Evolutionary conservation across 2,888 invertebrate genomes (phyloP).

Genomic region (Colostygia pectinataria): DNA sequence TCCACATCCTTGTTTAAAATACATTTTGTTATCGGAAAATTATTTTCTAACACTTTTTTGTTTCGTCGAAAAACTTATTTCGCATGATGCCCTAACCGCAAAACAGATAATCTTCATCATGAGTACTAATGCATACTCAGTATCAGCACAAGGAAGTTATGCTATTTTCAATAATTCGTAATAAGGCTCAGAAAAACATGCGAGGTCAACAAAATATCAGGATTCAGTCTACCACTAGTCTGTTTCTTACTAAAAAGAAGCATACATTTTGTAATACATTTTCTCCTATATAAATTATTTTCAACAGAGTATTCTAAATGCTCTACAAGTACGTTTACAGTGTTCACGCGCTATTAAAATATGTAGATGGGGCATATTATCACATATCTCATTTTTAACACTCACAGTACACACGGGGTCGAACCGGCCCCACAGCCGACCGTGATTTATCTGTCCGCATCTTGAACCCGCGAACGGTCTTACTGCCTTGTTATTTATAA

Average conservation of each 20-base stretch:
- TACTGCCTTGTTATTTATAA: slow-evolving; percentile 82
- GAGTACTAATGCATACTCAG: too few relatives aligned
- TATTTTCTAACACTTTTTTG: too few relatives aligned
- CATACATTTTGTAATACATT: background rate
- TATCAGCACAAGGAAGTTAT: too few relatives aligned
- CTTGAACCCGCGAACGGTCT: slow-evolving; percentile 79
- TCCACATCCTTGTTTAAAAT: background rate
- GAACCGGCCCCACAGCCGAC: slow-evolving; percentile 46
- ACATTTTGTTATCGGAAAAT: background rate
- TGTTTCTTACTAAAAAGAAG: too few relatives aligned
- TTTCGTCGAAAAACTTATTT: too few relatives aligned
- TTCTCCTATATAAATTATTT: background rate
- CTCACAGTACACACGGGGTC: slow-evolving; percentile 57
- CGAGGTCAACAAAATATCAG: background rate
- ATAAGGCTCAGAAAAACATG: background rate
- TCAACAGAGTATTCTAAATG: slow-evolving; percentile 4
- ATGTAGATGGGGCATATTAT: slow-evolving; percentile 55
- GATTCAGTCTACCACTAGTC: background rate
- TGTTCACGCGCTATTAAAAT: slow-evolving; percentile 48
- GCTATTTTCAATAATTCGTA: background rate
- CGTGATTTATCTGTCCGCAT: slow-evolving; percentile 80
- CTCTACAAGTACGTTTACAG: slow-evolving; percentile 38
- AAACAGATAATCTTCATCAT: too few relatives aligned
- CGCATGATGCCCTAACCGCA: too few relatives aligned
- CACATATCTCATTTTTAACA: slow-evolving; percentile 68